These are phyloP conservation scores for Metopolophium dirhodum DNA, from an alignment of 1,140 invertebrate species.

Conservation along the genomic window DNA sequence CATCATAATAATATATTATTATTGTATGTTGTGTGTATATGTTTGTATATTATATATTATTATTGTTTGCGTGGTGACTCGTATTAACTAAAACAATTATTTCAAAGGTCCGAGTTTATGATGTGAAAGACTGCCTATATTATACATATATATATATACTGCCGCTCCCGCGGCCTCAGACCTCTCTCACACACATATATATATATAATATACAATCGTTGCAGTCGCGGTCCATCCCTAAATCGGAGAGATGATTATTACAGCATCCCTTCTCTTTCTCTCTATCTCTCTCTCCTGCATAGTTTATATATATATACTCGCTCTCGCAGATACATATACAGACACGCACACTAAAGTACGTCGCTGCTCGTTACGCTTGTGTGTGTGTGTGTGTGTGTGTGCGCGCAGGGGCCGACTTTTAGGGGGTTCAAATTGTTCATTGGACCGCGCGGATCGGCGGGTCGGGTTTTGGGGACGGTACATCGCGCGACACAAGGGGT, in stretches of 20 bases:
- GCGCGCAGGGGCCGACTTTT: constrained; percentile 56
- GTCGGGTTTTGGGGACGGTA: constrained; percentile 58
- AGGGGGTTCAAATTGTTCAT: constrained; percentile 57
- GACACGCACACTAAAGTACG: constrained; percentile 28
- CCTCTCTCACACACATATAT: background rate
- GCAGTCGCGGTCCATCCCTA: background rate
- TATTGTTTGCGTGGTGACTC: background rate
- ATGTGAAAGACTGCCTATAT: constrained; percentile 24
- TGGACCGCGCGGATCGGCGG: constrained; percentile 57
- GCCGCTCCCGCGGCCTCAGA: background rate
- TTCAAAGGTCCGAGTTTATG: constrained; percentile 52
- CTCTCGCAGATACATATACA: constrained; percentile 36
- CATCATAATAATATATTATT: background rate
- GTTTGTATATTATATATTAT: background rate
- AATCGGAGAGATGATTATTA: constrained; percentile 54
- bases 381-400: constrained; percentile 54
- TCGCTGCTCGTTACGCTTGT: constrained; percentile 31
- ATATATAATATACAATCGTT: background rate
- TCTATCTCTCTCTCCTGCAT: background rate
- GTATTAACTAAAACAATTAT: constrained; percentile 50
- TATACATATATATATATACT: too few species aligned
- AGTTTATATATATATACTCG: background rate
- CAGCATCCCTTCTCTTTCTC: constrained; percentile 40
- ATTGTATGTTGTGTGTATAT: background rate
- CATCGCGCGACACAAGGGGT: constrained; percentile 57